A percentile compares a stretch with the other conserved stretches of the same genome.
Evolutionary conservation across 2,113 vertebrate genomes (phyloP).

Genomic region (Etheostoma spectabile): DNA sequence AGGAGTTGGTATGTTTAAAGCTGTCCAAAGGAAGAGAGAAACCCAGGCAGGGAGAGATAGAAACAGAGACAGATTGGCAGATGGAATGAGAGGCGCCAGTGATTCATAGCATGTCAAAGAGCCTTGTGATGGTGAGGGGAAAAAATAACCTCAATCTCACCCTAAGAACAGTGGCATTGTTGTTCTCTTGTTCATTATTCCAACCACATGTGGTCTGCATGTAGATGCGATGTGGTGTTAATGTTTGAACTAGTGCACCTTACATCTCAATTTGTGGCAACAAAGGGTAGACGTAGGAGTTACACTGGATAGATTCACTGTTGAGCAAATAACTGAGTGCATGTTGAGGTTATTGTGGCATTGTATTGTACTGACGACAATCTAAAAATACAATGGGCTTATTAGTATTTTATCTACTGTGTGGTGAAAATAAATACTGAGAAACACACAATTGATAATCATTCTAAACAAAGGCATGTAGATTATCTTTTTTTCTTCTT

Average conservation of each 20-base stretch:
- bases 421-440: not conserved
- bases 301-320: slow-evolving; percentile 15
- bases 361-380: not conserved
- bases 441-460: not conserved
- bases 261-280: slow-evolving; percentile 52
- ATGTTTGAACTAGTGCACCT: slow-evolving; percentile 55
- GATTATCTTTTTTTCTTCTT: too few species aligned
- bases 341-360: slow-evolving; percentile 12
- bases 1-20: slow-evolving; percentile 41
- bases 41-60: slow-evolving; percentile 17
- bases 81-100: slow-evolving; percentile 61
- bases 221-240: slow-evolving; percentile 47
- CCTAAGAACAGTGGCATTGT: slow-evolving; percentile 62
- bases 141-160: slow-evolving; percentile 51
- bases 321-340: slow-evolving; percentile 23
- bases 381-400: slow-evolving; percentile 7
- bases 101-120: slow-evolving; percentile 65
- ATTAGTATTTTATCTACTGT: not conserved
- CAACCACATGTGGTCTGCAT: slow-evolving; percentile 57
- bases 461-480: not conserved
- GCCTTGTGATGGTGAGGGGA: slow-evolving; percentile 40
- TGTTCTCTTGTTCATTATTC: slow-evolving; percentile 75
- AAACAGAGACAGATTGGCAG: slow-evolving; percentile 59
- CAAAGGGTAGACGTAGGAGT: slow-evolving; percentile 22
- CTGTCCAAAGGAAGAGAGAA: slow-evolving; percentile 38